These are phyloP conservation scores for Eulemur macaco DNA, from an alignment of 2,113 vertebrate species.

Conservation along the genomic window DNA sequence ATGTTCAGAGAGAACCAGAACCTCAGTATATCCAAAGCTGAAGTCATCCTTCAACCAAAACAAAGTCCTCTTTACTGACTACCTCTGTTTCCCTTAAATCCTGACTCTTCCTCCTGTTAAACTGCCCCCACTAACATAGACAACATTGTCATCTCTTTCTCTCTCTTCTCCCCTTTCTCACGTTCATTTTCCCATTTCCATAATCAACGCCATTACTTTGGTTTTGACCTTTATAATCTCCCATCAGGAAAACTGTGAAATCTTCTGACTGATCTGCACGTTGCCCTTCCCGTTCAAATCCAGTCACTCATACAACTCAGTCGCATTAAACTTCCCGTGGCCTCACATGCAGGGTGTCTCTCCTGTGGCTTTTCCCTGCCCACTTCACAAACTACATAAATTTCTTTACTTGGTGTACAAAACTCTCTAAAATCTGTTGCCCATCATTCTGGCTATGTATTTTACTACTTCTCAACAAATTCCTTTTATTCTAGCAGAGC, in stretches of 20 bases:
- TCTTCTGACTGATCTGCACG: not conserved
- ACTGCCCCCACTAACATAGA: not conserved
- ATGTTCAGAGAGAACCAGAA: not conserved
- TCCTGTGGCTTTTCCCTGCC: not conserved
- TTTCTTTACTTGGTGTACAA: not conserved
- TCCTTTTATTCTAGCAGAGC: not conserved
- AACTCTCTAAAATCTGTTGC: not conserved
- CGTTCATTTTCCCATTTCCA: not conserved
- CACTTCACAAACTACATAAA: not conserved
- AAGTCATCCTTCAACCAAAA: not conserved
- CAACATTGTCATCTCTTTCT: not conserved
- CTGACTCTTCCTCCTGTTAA: not conserved
- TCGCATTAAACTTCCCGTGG: not conserved
- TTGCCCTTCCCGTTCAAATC: not conserved
- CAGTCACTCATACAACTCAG: no score
- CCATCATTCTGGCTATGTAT: not conserved
- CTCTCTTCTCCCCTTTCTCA: not conserved
- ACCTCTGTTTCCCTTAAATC: no score
- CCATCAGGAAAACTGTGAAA: not conserved
- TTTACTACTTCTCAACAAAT: not conserved
- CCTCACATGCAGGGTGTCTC: rapidly evolving
- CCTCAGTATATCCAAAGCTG: not conserved
- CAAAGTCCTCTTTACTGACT: not conserved
- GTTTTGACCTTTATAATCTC: not conserved
- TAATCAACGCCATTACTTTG: not conserved